Conservation (phyloP, 2,113 vertebrate genomes). For the Archocentrus centrarchus region DNA sequence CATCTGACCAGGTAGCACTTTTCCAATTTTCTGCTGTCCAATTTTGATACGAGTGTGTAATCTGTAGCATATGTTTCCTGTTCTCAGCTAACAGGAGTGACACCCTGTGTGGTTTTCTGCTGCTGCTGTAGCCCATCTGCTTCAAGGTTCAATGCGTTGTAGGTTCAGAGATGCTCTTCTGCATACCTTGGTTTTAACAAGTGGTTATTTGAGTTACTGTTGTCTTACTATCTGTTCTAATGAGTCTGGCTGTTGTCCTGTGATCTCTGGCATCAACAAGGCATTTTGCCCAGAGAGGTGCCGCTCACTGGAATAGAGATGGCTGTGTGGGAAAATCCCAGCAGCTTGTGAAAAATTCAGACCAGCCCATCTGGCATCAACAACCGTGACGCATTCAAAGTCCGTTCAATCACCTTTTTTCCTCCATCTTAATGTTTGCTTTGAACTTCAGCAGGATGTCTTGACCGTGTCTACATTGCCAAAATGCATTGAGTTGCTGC, state of each 20-base stretch:
- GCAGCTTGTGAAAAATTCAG: neutral
- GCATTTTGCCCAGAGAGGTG: neutral
- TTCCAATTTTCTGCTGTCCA: neutral
- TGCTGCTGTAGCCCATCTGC: neutral
- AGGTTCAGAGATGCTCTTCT: neutral
- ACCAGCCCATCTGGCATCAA: neutral
- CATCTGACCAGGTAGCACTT: neutral
- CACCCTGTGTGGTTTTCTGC: neutral
- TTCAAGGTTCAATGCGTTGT: neutral
- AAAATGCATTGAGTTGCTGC: too few species aligned
- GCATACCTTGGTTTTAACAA: neutral
- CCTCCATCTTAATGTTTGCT: neutral
- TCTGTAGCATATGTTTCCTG: neutral
- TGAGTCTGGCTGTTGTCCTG: neutral
- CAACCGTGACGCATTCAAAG: neutral
- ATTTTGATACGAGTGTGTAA: neutral
- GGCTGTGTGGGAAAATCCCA: neutral
- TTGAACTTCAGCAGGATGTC: neutral
- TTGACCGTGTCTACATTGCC: neutral
- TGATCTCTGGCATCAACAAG: neutral
- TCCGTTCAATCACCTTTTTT: neutral
- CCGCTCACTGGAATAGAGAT: neutral
- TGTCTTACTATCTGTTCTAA: neutral
- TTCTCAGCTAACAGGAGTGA: neutral
- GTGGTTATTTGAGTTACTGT: neutral